Evolutionary conservation across 2,797 vertebrate species (phyloP).

Genomic region (Eulemur rubriventer): DNA sequence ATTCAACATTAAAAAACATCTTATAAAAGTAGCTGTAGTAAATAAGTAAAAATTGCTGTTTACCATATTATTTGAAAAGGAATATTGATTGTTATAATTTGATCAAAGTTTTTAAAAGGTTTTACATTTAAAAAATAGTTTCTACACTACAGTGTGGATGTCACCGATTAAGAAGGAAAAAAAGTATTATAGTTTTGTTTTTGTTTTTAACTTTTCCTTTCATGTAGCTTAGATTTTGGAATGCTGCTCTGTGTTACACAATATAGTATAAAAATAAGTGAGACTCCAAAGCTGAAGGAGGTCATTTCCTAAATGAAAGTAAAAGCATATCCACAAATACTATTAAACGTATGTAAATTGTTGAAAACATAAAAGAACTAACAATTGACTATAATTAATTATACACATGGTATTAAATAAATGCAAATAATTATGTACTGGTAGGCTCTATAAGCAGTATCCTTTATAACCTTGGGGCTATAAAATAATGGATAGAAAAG

Average conservation of each 20-base stretch:
- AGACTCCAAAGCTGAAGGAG: not conserved
- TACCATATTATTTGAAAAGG: not conserved
- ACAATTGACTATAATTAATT: not conserved
- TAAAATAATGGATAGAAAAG: not conserved
- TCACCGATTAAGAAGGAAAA: not conserved
- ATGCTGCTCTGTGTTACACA: not conserved
- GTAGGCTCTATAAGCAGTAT: not conserved
- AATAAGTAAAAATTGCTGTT: not conserved
- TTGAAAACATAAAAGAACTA: not conserved
- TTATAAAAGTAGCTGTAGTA: not conserved
- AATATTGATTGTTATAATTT: not conserved
- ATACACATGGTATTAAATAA: not conserved
- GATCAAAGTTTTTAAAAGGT: not conserved
- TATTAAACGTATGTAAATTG: not conserved
- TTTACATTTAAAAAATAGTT: not conserved
- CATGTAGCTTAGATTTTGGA: not conserved
- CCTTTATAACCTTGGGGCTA: not conserved
- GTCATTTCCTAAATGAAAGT: not conserved
- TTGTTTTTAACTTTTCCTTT: not conserved
- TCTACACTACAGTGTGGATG: not conserved
- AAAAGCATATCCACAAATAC: not conserved
- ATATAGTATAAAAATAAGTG: not conserved
- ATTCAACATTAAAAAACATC: not conserved
- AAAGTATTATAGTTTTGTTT: not conserved
- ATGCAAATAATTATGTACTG: not conserved